phyloP scores from a whole-genome alignment of 1,140 invertebrate species.

The Orussus abietinus region DNA sequence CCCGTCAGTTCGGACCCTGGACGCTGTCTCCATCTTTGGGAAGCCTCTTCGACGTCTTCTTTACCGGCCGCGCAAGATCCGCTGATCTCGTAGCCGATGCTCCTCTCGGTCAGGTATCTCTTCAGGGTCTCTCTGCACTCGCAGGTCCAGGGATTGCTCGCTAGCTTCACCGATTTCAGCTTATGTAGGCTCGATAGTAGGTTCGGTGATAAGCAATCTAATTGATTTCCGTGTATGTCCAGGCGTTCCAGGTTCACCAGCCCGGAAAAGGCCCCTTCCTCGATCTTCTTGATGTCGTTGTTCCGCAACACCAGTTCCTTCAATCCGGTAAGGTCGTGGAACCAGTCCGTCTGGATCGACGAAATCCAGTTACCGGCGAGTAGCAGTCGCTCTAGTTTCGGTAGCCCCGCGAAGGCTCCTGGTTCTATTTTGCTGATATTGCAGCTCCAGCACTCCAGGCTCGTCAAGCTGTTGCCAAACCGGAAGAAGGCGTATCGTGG shows the following conservation, averaged over 20 bases:
- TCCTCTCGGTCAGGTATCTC: slow-evolving; percentile 13
- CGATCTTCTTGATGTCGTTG: slow-evolving; percentile 25
- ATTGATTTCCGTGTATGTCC: slow-evolving; percentile 21
- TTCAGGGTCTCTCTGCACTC: slow-evolving; percentile 21
- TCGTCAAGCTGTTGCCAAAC: slow-evolving; percentile 35
- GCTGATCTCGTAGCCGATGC: slow-evolving; percentile 28
- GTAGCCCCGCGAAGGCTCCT: slow-evolving; percentile 31
- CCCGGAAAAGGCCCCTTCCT: slow-evolving; percentile 16
- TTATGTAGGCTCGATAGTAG: slow-evolving; percentile 17
- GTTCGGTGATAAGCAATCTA: slow-evolving; percentile 24
- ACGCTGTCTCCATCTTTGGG: slow-evolving; percentile 6
- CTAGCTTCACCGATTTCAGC: slow-evolving; percentile 24
- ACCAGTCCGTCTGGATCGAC: slow-evolving; percentile 23
- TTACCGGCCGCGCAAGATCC: slow-evolving; percentile 19
- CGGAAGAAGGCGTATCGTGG: slow-evolving; percentile 31
- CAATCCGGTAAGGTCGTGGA: slow-evolving; percentile 27
- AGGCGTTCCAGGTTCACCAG: slow-evolving; percentile 21
- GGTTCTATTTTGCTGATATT: slow-evolving; percentile 24
- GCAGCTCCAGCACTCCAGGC: slow-evolving; percentile 26
- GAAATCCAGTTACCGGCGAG: slow-evolving; percentile 25
- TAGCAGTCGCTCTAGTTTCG: slow-evolving; percentile 28
- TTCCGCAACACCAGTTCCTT: slow-evolving; percentile 27
- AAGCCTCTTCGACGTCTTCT: slow-evolving; percentile 4
- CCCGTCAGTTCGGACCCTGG: slow-evolving; percentile 11
- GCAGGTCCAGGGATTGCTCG: slow-evolving; percentile 32